Evolutionary conservation across 2,888 invertebrate species (phyloP), one percentile per base, ranked within the genome.

Genomic region (Agonopterix arenella): DNA sequence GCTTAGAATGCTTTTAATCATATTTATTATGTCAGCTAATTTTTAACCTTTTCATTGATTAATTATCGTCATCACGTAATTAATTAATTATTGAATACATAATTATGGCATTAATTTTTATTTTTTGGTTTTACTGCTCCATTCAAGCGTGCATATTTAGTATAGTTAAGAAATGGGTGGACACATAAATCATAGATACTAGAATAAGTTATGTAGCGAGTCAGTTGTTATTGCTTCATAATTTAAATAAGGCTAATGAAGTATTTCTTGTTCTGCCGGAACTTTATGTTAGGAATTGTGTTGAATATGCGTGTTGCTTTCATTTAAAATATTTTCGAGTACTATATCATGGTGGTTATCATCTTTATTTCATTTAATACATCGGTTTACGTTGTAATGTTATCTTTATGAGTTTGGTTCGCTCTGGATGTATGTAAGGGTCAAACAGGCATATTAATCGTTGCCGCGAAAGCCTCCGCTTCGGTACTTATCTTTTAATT

Each of bases 61-160:
- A 71, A 82, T 78, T 71, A 74, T 68, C 73, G 73, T 80, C 70
- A 73, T 70, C 76, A 78, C 76, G 64, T 81, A 75, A 82, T 84
- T 81, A 83, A 84, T 84, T 83, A 84, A 84, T 81, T 76, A 79
- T 74, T 67, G 73, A 69, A 78, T 77, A 73, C 65, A 73, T 80
- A 76, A 82, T 79, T 67, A 64, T 70, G 68, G 66, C 71, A 76
- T 73, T 73, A 70, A 76, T 73, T 75, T 74, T 73, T 64, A 64
- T 78, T 80, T 73, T 75, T 74, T 73, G 63, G 64, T 78, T 80
- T 76, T 79, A 76, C 75, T 70, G 63, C 71, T 73, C 59, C 65
- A 71, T 73, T 72, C 67, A 64, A 66, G 68, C 68, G 66, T 73
- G 72, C 69, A 74, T 79, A 75, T 79, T 75, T 70, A 66, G 68